Percentiles rank a stretch among this genome's conserved stretches.
Conservation (phyloP, 2,113 vertebrate species). For the human (Homo sapiens) region DNA sequence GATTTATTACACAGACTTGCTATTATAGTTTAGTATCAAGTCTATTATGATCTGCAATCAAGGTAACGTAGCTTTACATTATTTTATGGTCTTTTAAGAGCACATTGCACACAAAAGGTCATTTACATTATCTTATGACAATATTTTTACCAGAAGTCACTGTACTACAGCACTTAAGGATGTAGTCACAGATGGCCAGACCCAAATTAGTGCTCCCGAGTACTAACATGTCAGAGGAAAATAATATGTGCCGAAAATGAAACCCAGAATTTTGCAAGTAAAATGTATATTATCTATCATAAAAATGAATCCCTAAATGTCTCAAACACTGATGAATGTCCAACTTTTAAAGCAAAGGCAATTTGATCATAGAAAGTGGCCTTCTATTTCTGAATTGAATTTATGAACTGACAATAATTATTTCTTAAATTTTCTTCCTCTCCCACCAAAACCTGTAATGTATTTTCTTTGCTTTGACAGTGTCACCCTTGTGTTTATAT, state of each 20-base stretch:
- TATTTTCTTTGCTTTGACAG: not conserved
- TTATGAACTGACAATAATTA: conserved; percentile 15
- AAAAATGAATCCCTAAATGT: conserved; percentile 57
- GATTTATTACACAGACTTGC: conserved; percentile 49
- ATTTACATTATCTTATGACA: conserved; percentile 24
- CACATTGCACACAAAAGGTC: not conserved
- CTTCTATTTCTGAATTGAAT: conserved; percentile 37
- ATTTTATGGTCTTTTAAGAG: conserved; percentile 49
- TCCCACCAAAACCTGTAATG: not conserved
- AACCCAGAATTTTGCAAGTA: conserved; percentile 37
- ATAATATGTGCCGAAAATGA: not conserved
- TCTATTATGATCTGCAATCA: conserved; percentile 49
- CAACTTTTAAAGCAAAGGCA: conserved; percentile 44
- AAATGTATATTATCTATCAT: not conserved
- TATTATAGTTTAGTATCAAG: conserved; percentile 39
- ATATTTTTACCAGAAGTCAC: conserved; percentile 35
- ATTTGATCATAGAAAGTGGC: not conserved
- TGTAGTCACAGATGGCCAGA: conserved; percentile 23
- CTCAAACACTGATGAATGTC: not conserved
- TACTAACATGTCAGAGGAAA: conserved; percentile 44
- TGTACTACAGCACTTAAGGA: not conserved
- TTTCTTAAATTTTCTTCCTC: conserved; percentile 3
- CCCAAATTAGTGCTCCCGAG: conserved; percentile 5
- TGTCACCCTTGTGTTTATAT: not conserved
- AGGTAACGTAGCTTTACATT: conserved; percentile 44